A percentile compares a stretch with the other conserved stretches of the same genome.
phyloP scores from a whole-genome alignment of 2,888 invertebrate genomes.

The Odontocolon sp. region DNA sequence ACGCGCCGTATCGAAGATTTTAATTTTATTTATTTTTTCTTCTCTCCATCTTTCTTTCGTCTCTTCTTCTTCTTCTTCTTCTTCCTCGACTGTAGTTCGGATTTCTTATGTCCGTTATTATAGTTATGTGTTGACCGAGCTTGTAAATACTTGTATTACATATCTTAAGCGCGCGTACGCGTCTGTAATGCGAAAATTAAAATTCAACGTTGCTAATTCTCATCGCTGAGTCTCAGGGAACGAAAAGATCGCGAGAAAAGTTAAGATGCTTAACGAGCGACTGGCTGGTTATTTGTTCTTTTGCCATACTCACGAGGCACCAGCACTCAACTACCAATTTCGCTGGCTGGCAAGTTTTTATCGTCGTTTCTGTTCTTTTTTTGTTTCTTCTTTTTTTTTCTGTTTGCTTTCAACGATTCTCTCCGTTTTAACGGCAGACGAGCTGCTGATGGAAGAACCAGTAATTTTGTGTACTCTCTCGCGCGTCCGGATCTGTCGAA shows the following conservation, averaged over 20 bases:
- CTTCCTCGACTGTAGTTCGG: not conserved
- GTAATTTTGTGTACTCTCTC: conserved; percentile 38
- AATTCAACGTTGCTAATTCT: conserved; percentile 33
- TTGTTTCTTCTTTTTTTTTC: too few species aligned
- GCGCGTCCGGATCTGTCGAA: conserved; percentile 11
- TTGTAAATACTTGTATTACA: conserved; percentile 47
- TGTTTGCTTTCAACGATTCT: too few species aligned
- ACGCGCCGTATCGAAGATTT: conserved; percentile 35
- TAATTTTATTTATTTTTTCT: conserved; percentile 17
- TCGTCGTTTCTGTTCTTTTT: not conserved
- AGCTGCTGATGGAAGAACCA: conserved; percentile 26
- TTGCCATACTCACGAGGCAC: not conserved
- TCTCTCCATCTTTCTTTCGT: not conserved
- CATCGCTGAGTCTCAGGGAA: not conserved
- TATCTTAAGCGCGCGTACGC: conserved; percentile 31
- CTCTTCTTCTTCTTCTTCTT: not conserved
- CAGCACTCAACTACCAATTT: conserved; percentile 5
- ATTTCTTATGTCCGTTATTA: conserved; percentile 43
- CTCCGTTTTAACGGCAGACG: not conserved
- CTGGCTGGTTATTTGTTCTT: too few species aligned
- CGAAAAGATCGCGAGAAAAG: too few species aligned
- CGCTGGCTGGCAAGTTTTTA: conserved; percentile 15
- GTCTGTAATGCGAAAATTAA: conserved; percentile 42
- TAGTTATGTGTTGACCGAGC: conserved; percentile 37
- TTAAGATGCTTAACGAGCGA: too few species aligned